phyloP scores from a whole-genome alignment of 2,888 invertebrate genomes.

The Ischnura elegans region DNA sequence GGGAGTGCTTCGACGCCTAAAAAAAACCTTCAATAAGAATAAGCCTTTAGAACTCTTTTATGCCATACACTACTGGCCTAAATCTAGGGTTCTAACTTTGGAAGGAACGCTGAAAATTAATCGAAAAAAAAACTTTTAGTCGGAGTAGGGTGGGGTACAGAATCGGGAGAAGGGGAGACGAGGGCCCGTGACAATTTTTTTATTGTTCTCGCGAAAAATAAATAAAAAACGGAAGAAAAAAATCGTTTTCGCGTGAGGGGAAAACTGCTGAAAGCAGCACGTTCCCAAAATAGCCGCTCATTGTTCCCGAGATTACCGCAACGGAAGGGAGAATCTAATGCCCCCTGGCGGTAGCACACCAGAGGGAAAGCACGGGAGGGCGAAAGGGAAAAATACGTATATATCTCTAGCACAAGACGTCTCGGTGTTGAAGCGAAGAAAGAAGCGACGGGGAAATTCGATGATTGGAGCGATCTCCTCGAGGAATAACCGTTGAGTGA shows the following conservation, averaged over 20 bases:
- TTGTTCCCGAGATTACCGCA: conserved; percentile 20
- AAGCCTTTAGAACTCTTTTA: too few relatives aligned
- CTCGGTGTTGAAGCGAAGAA: background rate
- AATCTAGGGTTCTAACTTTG: too few relatives aligned
- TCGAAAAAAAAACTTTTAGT: too few relatives aligned
- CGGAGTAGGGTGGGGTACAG: background rate
- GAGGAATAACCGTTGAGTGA: background rate
- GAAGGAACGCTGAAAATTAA: too few relatives aligned
- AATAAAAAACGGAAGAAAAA: background rate
- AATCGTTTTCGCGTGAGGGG: background rate
- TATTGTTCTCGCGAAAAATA: background rate
- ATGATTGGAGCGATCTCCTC: background rate
- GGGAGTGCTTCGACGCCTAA: too few relatives aligned
- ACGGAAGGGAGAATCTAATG: conserved; percentile 21
- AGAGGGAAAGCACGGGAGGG: background rate
- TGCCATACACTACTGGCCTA: too few relatives aligned
- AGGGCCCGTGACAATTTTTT: conserved; percentile 19
- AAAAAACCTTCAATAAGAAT: too few relatives aligned
- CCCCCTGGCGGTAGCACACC: background rate
- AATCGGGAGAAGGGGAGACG: background rate
- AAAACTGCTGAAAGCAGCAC: conserved; percentile 23
- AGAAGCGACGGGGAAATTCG: background rate
- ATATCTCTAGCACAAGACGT: too few relatives aligned
- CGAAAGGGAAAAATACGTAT: background rate
- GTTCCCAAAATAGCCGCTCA: conserved; percentile 13